phyloP scores from a whole-genome alignment of 2,888 invertebrate genomes.

The Corbicula japonica region DNA sequence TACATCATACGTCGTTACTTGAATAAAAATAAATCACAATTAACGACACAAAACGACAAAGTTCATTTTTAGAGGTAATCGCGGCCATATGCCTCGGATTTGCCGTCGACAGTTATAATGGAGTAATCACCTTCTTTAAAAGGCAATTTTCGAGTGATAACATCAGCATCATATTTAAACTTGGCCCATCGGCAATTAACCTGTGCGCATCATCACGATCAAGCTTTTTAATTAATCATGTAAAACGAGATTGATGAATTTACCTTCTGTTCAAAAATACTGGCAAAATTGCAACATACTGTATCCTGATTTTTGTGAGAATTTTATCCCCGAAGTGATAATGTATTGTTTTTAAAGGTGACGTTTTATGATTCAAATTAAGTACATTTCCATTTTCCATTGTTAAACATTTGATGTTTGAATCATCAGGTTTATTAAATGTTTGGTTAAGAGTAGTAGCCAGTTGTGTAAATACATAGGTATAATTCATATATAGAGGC shows the following conservation, averaged over 20 bases:
- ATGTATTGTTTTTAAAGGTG: too few species aligned
- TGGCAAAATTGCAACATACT: too few species aligned
- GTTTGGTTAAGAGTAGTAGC: too few species aligned
- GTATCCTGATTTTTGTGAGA: too few species aligned
- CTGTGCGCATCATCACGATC: constrained; percentile 27
- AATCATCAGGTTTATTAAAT: too few species aligned
- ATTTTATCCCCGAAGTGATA: too few species aligned
- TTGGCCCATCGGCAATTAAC: constrained; percentile 24
- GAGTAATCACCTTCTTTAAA: constrained; percentile 19
- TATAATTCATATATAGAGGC: too few species aligned
- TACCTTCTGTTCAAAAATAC: constrained; percentile 24
- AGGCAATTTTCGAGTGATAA: constrained; percentile 24
- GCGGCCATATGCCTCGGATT: constrained; percentile 32
- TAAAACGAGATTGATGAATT: neutral
- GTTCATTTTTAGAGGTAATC: constrained; percentile 29
- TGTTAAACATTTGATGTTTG: too few species aligned
- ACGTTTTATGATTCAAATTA: too few species aligned
- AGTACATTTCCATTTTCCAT: too few species aligned
- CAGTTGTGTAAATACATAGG: too few species aligned
- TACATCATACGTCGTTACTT: too few species aligned
- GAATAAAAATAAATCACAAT: constrained; percentile 8
- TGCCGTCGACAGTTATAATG: constrained; percentile 16
- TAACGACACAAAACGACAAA: constrained; percentile 12
- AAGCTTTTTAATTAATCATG: constrained; percentile 12
- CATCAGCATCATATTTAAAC: constrained; percentile 32